Base-by-base conservation (phyloP, 2,888 invertebrate species). In the Acleris literana region DNA sequence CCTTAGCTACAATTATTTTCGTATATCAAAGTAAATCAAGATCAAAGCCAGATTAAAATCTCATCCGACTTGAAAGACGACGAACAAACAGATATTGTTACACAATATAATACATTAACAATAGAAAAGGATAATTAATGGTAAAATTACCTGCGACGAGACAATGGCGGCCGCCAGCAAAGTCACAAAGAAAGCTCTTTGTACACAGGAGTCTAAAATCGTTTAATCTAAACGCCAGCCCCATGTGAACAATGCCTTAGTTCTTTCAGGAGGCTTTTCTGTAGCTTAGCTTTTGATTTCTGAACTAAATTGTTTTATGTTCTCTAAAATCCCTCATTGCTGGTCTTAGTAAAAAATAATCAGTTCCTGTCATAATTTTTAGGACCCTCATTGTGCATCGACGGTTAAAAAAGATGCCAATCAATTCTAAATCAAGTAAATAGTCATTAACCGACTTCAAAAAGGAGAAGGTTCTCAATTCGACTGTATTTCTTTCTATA, bases 111-210 rank as follows among this genome's bases (percentile, higher is more conserved):
- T 49, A 22, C 55, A 39, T 49, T 49, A 33, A 33, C 62, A 63
- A 55, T 43, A 25, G 49, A 22, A 17, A 22, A 48, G 29, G 48
- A 46, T 62, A 54, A 63, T 63, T 58, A 64, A 48, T 64, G 58
- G 52, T 58, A 54, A 58, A 53, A 58, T 58, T 64, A 64, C 64
- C 29, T 43, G n/a, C 13, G 17, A 25, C 33, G 39, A 64, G 53
- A 64, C 58, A 64, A 64, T 53, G 48, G 44, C 43, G n/a, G 33
- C 16, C 13, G 29, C 18, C n/a, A 1, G 22, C 22, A 39, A 64
- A 58, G 53, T 53, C 53, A 48, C 58, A 64, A 58, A 58, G 58
- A 58, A 53, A 17, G 43, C 52, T 13, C 39, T 53, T 56, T 56
- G 52, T 46, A 46, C 29, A 22, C 22, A 22, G 33, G 46, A 46